phyloP scores from a whole-genome alignment of 2,113 vertebrate species.

The Brachionichthys hirsutus region DNA sequence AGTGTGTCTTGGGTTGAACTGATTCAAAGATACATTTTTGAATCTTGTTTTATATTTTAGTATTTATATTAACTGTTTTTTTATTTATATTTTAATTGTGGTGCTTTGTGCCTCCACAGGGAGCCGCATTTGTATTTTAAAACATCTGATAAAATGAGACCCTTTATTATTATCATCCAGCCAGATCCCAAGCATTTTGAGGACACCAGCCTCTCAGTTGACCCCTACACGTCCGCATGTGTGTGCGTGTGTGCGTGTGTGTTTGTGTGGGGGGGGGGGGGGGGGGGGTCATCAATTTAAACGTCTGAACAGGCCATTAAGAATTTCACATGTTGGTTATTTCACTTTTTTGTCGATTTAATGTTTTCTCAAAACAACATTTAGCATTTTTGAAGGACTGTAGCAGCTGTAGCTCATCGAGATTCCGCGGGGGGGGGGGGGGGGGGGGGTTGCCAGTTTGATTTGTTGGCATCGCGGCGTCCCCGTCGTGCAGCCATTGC shows the following conservation, averaged over 20 bases:
- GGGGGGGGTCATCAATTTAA: conserved; percentile 41
- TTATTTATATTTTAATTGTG: no score
- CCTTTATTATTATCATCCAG: conserved; percentile 45
- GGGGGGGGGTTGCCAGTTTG: neutral
- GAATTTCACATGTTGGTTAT: conserved; percentile 29
- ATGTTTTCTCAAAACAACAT: neutral
- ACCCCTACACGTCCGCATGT: conserved; percentile 24
- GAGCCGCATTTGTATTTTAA: no score
- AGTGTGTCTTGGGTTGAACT: no score
- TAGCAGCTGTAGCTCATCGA: conserved; percentile 7
- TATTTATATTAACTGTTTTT: no score
- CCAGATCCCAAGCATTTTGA: conserved; percentile 33
- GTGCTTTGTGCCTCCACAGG: no score
- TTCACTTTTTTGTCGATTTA: neutral
- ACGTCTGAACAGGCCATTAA: conserved; percentile 58
- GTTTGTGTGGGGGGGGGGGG: neutral
- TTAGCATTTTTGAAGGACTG: conserved; percentile 3
- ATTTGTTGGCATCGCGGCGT: conserved; percentile 32
- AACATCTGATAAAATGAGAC: conserved; percentile 6
- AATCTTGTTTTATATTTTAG: no score
- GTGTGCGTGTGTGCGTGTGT: no score
- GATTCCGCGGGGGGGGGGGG: no score
- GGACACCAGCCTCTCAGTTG: conserved; percentile 45
- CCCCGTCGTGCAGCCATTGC: conserved; percentile 46
- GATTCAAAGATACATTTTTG: no score